These are phyloP conservation scores for Acrobasis consociella DNA, from an alignment of 2,888 invertebrate genomes.

Conservation along the genomic window DNA sequence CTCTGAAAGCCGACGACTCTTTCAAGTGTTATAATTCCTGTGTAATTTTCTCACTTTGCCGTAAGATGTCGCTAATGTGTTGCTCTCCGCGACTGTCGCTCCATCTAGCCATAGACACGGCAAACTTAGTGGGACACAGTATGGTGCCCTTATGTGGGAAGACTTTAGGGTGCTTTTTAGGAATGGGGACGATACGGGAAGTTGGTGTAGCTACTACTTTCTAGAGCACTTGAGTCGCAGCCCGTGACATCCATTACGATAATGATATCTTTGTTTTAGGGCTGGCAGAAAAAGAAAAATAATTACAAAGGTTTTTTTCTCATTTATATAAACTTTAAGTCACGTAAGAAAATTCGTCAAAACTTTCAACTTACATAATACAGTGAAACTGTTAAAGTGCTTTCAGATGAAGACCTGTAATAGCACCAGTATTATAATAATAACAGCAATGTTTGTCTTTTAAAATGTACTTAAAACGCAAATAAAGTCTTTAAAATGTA, in stretches of 20 bases:
- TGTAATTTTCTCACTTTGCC: conserved; percentile 76
- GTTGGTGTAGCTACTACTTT: conserved; percentile 56
- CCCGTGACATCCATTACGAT: conserved; percentile 81
- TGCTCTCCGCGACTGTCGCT: conserved; percentile 66
- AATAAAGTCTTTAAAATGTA: too few relatives aligned
- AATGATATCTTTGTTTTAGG: conserved; percentile 72
- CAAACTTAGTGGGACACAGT: conserved; percentile 44
- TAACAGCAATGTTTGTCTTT: too few relatives aligned
- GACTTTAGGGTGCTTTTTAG: conserved; percentile 40
- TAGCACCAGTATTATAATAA: too few relatives aligned
- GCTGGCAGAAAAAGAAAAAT: conserved; percentile 40
- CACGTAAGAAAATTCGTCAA: too few relatives aligned
- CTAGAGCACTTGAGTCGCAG: conserved; percentile 75
- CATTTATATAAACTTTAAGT: too few relatives aligned
- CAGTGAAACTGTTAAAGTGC: too few relatives aligned
- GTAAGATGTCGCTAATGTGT: conserved; percentile 80
- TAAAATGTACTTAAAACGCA: too few relatives aligned
- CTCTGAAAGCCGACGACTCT: conserved; percentile 51
- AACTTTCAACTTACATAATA: too few relatives aligned
- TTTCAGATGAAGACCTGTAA: too few relatives aligned
- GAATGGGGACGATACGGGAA: conserved; percentile 22
- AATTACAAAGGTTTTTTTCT: background rate
- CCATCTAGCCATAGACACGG: conserved; percentile 60
- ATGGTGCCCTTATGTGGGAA: fast-evolving
- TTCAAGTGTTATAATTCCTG: conserved; percentile 63